A percentile compares a stretch with the other conserved stretches of the same genome.
These are phyloP conservation scores for Cromileptes altivelis DNA, from an alignment of 2,113 vertebrate genomes.

Conservation along the genomic window DNA sequence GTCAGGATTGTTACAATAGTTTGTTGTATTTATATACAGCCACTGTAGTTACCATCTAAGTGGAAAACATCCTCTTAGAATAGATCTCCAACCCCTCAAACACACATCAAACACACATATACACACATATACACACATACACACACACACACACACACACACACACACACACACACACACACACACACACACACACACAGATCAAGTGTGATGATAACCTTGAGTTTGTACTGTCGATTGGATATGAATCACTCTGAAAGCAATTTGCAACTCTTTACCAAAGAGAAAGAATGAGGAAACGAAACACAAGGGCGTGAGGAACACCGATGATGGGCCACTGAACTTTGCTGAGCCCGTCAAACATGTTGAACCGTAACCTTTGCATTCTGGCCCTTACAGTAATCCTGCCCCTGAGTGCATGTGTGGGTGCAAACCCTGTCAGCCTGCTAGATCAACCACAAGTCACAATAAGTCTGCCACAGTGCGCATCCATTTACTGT, in stretches of 20 bases:
- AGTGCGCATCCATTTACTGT: conserved; percentile 30
- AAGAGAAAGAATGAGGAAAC: conserved; percentile 1
- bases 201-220: conserved; percentile 41
- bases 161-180: neutral
- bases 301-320: neutral
- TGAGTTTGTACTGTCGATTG: conserved; percentile 42
- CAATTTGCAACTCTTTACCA: conserved; percentile 17
- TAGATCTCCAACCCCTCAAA: conserved; percentile 1
- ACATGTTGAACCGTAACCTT: conserved; percentile 27
- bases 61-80: conserved; percentile 23
- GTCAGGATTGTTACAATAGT: conserved; percentile 19
- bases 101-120: too few relatives aligned
- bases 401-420: conserved; percentile 20
- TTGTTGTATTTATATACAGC: conserved; percentile 3
- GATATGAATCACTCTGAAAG: conserved; percentile 44
- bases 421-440: conserved; percentile 44
- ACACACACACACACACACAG: neutral
- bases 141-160: neutral
- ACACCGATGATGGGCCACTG: conserved; percentile 38
- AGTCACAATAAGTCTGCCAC: conserved; percentile 31
- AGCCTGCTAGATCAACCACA: conserved; percentile 19
- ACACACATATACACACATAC: neutral
- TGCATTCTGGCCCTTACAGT: conserved; percentile 31
- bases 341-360: conserved; percentile 9
- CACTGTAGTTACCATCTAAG: neutral